These are phyloP conservation scores for Saturnia japonica DNA, from an alignment of 2,888 invertebrate genomes.

Conservation along the genomic window DNA sequence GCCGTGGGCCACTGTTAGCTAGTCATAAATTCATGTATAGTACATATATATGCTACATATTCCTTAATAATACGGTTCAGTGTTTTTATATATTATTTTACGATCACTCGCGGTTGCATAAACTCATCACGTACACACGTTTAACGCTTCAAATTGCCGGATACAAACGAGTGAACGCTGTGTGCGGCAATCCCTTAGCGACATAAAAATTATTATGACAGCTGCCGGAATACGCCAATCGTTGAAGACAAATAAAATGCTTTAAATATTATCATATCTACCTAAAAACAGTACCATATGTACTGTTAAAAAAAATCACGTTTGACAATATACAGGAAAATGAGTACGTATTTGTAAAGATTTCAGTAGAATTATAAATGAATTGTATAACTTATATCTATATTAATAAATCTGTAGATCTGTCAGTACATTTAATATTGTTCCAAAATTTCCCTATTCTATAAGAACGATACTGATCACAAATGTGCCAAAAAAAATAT, in stretches of 20 bases:
- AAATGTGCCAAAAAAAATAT: too few relatives aligned
- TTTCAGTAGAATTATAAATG: background rate
- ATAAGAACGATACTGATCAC: too few relatives aligned
- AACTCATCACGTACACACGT: constrained; percentile 15
- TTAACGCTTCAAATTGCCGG: constrained; percentile 21
- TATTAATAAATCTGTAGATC: too few relatives aligned
- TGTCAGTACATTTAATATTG: too few relatives aligned
- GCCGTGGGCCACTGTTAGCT: too few relatives aligned
- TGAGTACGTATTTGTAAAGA: background rate
- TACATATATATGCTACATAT: background rate
- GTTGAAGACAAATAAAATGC: constrained; percentile 13
- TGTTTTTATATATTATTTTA: background rate
- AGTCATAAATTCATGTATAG: too few relatives aligned
- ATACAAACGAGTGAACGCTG: constrained; percentile 16
- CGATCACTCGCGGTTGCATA: constrained; percentile 4
- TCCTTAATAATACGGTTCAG: background rate
- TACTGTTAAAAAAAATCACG: background rate
- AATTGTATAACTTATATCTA: too few relatives aligned
- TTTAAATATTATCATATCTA: background rate
- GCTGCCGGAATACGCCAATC: constrained; percentile 19
- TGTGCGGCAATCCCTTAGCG: constrained; percentile 33
- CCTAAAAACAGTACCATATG: background rate
- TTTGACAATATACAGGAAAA: background rate
- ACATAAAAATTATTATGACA: constrained; percentile 24
- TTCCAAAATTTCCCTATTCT: too few relatives aligned